A percentile compares a stretch with the other conserved stretches of the same genome.
Conservation (phyloP, 2,113 vertebrate species). For the Corydoras sp. region DNA sequence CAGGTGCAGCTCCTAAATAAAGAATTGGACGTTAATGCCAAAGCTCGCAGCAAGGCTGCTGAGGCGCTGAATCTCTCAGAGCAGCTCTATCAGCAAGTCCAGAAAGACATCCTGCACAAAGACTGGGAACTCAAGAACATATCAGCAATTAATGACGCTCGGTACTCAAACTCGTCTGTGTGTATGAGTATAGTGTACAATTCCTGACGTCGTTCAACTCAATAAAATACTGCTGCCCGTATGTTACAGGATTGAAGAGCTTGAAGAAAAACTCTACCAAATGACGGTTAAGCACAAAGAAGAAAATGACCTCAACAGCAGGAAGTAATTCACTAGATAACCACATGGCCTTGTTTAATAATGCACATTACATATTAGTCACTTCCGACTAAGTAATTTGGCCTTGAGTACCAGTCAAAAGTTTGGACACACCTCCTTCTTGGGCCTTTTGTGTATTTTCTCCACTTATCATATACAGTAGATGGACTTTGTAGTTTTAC, state of each 20-base stretch:
- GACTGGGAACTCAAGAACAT: slow-evolving; percentile 58
- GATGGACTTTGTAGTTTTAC: no score
- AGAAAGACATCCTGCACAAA: slow-evolving; percentile 51
- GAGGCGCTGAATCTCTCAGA: slow-evolving; percentile 57
- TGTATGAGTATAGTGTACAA: background rate
- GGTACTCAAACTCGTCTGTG: slow-evolving; percentile 45
- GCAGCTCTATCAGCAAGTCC: slow-evolving; percentile 48
- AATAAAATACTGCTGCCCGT: slow-evolving; percentile 1
- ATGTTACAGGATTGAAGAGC: slow-evolving; percentile 65
- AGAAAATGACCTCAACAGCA: slow-evolving; percentile 54
- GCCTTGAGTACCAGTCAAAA: no score
- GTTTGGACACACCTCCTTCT: no score
- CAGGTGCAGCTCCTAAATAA: slow-evolving; percentile 67
- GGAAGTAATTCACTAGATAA: slow-evolving; percentile 58
- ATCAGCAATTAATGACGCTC: slow-evolving; percentile 59
- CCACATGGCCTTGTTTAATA: background rate
- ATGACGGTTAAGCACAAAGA: slow-evolving; percentile 50
- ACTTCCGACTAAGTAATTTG: no score
- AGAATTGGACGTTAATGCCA: slow-evolving; percentile 57
- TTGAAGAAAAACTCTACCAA: slow-evolving; percentile 54
- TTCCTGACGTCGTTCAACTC: background rate
- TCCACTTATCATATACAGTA: no score
- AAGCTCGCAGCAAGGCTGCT: slow-evolving; percentile 45
- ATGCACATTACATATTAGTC: background rate
- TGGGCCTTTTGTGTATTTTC: no score